These are phyloP conservation scores for Orientallactaga sibirica DNA, from an alignment of 2,797 vertebrate species.

Conservation along the genomic window DNA sequence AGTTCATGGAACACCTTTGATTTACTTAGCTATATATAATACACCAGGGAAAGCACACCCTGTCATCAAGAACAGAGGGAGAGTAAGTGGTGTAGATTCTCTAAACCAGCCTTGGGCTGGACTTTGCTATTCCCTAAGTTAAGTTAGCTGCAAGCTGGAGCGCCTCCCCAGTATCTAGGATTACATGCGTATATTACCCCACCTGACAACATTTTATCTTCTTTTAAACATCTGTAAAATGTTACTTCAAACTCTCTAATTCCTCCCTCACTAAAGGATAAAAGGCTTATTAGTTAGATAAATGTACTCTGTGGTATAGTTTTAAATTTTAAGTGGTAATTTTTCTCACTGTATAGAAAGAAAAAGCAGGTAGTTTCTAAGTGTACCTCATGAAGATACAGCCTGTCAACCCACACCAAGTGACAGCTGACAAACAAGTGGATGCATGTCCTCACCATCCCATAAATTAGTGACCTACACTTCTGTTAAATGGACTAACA, in stretches of 20 bases:
- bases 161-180: too few species aligned
- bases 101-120: constrained; percentile 1
- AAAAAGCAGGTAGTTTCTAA: neutral
- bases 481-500: neutral
- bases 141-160: neutral
- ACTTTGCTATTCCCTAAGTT: neutral
- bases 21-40: constrained; percentile 25
- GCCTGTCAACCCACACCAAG: constrained; percentile 11
- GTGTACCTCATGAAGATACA: neutral
- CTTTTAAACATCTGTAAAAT: neutral
- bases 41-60: neutral
- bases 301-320: neutral
- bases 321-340: constrained; percentile 40
- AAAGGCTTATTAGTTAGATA: neutral
- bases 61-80: neutral
- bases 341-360: neutral
- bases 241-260: constrained; percentile 24
- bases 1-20: neutral
- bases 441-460: neutral
- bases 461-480: neutral
- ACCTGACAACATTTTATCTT: neutral
- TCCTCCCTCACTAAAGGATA: constrained; percentile 47
- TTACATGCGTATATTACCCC: too few species aligned
- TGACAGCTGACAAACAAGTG: neutral
- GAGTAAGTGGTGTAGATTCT: neutral